phyloP scores from a whole-genome alignment of 2,797 vertebrate genomes.

The Cirrhinus mrigala region DNA sequence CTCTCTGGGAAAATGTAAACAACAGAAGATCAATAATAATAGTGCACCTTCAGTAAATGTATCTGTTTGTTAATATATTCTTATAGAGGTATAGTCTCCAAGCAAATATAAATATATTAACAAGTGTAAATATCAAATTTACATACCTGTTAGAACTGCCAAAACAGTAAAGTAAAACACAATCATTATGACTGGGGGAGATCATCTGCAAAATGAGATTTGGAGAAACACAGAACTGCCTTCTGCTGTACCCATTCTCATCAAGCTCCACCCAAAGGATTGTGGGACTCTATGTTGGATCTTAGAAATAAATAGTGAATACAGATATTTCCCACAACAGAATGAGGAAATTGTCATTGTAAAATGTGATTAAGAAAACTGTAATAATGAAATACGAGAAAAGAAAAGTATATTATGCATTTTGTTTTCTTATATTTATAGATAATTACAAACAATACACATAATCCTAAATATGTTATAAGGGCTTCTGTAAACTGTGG shows the following conservation, averaged over 20 bases:
- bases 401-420: too few species aligned
- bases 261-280: background rate
- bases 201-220: background rate
- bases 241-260: background rate
- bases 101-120: background rate
- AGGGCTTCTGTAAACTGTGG: too few species aligned
- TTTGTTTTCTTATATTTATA: too few species aligned
- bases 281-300: background rate
- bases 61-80: background rate
- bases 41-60: background rate
- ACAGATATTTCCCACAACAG: background rate
- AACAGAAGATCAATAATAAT: background rate
- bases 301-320: background rate
- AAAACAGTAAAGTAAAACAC: background rate
- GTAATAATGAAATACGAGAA: too few species aligned
- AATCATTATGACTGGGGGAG: background rate
- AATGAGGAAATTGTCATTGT: background rate
- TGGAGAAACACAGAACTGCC: background rate
- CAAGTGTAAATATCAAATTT: background rate
- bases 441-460: background rate
- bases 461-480: too few species aligned
- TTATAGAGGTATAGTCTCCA: background rate
- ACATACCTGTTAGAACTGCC: constrained; percentile 6
- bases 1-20: background rate
- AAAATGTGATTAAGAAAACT: too few species aligned